phyloP scores from a whole-genome alignment of 2,113 vertebrate species.

The Pelodiscus sinensis region DNA sequence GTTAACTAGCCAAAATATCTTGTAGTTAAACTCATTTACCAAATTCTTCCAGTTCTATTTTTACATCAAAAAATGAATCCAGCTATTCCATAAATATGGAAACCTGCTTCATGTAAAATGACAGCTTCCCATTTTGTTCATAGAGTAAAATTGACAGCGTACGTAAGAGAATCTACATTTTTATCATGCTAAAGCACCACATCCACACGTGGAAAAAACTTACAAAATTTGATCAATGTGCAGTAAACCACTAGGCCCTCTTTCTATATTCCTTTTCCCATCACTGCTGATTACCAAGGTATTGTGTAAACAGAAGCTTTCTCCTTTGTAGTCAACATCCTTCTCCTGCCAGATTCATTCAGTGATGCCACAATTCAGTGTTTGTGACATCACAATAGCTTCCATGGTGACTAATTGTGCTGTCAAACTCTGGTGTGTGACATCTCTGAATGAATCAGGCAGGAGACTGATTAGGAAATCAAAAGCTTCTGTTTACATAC shows the following conservation, averaged over 20 bases:
- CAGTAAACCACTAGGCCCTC: conserved; percentile 45
- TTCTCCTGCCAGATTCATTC: conserved; percentile 65
- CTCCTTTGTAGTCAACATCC: conserved; percentile 59
- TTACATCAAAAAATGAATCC: conserved; percentile 6
- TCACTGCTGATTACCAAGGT: conserved; percentile 51
- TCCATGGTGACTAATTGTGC: conserved; percentile 75
- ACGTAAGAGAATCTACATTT: conserved; percentile 34
- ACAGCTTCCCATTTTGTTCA: not conserved
- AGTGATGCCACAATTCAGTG: conserved; percentile 70
- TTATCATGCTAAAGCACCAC: not conserved
- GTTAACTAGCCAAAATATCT: not conserved
- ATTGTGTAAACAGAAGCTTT: conserved; percentile 69
- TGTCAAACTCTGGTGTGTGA: conserved; percentile 65
- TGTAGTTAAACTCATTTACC: not conserved
- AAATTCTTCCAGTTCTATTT: not conserved
- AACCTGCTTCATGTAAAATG: not conserved
- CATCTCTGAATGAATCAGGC: conserved; percentile 61
- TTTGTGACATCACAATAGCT: conserved; percentile 72
- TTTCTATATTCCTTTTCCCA: conserved; percentile 54
- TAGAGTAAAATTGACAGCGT: conserved; percentile 26
- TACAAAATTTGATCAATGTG: conserved; percentile 45
- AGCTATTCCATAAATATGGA: not conserved
- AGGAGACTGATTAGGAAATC: conserved; percentile 64
- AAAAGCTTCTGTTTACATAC: conserved; percentile 69
- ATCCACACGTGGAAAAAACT: not conserved